Conservation (phyloP, 2,113 vertebrate species). For the Carlito syrichta region DNA sequence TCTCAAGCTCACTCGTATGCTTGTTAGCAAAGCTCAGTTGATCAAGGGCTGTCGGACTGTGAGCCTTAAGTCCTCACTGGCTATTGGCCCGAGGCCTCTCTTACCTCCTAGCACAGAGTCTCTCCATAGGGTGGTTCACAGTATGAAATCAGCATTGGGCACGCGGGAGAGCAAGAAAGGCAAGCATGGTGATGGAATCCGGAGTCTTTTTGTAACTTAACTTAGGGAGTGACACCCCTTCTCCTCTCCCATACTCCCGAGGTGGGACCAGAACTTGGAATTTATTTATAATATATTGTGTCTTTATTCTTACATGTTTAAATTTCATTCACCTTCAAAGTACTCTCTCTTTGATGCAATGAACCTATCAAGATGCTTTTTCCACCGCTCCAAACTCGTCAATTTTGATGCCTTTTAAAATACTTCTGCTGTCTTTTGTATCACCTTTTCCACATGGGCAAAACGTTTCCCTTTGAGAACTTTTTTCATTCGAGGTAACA, state of each 20-base stretch:
- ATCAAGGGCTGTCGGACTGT: not conserved
- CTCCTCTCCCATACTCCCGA: not conserved
- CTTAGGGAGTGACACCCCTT: not conserved
- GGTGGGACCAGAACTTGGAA: no score
- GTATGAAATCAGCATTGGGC: not conserved
- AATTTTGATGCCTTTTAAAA: no score
- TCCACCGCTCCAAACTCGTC: no score
- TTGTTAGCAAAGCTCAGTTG: not conserved
- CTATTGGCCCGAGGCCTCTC: not conserved
- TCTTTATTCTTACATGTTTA: no score
- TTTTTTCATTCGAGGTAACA: no score
- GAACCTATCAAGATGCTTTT: no score
- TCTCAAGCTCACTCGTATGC: not conserved
- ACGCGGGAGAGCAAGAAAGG: not conserved
- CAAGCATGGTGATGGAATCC: not conserved
- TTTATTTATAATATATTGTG: no score
- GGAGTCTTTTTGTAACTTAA: not conserved
- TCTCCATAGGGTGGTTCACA: not conserved
- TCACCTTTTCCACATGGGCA: no score
- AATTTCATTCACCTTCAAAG: no score
- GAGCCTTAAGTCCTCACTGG: not conserved
- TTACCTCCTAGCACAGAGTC: not conserved
- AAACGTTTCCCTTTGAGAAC: no score
- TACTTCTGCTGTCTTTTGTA: no score
- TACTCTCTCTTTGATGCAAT: no score